Conservation (phyloP, 1,140 invertebrate species). For the Nilaparvata lugens region DNA sequence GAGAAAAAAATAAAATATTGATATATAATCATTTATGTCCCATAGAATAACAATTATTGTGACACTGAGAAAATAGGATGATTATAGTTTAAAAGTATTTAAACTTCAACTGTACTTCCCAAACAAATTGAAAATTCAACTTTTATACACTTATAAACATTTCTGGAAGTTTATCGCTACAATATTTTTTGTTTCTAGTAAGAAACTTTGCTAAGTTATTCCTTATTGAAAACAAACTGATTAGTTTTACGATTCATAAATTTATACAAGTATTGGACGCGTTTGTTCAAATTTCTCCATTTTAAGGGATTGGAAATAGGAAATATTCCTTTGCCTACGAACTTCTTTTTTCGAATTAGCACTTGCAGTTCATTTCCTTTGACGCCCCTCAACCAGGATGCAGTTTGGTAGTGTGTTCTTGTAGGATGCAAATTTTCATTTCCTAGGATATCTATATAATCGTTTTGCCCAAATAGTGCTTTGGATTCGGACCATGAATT, state of each 20-base stretch:
- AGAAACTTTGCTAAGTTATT: too few species aligned
- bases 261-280: constrained; percentile 62
- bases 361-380: constrained; percentile 79
- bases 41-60: too few species aligned
- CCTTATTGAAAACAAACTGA: neutral
- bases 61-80: too few species aligned
- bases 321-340: constrained; percentile 45
- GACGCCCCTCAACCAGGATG: constrained; percentile 76
- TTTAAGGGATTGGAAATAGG: constrained; percentile 58
- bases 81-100: too few species aligned
- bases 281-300: constrained; percentile 61
- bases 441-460: constrained; percentile 92
- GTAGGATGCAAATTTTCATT: constrained; percentile 70
- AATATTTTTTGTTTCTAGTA: too few species aligned
- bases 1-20: too few species aligned
- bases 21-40: too few species aligned
- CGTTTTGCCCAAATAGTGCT: constrained; percentile 89
- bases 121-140: too few species aligned
- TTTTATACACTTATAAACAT: too few species aligned
- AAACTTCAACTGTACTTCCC: too few species aligned
- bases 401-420: constrained; percentile 71
- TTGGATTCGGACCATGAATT: constrained; percentile 63
- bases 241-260: constrained; percentile 71
- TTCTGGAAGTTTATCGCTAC: too few species aligned
- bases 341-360: constrained; percentile 63